Evolutionary conservation across 2,797 vertebrate genomes (phyloP).

Genomic region (Paratrypauchen microcephalus): DNA sequence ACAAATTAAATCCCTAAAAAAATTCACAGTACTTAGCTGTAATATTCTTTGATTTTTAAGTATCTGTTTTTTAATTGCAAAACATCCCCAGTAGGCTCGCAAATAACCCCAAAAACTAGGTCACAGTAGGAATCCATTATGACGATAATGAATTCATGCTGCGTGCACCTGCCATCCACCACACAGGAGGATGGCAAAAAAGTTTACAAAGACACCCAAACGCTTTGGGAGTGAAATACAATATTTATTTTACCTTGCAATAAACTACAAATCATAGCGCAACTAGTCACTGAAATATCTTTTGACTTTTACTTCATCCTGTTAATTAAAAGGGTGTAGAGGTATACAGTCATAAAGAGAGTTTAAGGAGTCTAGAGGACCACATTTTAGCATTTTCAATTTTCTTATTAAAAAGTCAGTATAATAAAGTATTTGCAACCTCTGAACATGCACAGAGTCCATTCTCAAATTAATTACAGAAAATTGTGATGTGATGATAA

Average conservation of each 20-base stretch:
- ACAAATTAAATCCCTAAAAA: not conserved
- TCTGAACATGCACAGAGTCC: not conserved
- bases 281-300: not conserved
- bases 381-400: too few relatives aligned
- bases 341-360: not conserved
- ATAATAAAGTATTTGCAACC: not conserved
- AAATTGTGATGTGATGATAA: too few relatives aligned
- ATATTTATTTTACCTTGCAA: slow-evolving; percentile 7
- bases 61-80: slow-evolving; percentile 9
- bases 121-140: slow-evolving; percentile 27
- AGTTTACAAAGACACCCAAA: slow-evolving; percentile 28
- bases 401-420: not conserved
- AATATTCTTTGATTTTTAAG: slow-evolving; percentile 13
- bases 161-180: slow-evolving; percentile 22
- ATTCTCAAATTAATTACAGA: too few relatives aligned
- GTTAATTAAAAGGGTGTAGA: not conserved
- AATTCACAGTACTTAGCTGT: not conserved
- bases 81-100: slow-evolving; percentile 1
- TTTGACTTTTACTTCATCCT: not conserved
- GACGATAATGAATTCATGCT: slow-evolving; percentile 21
- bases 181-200: slow-evolving; percentile 19
- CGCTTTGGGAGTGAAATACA: slow-evolving; percentile 1
- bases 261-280: not conserved
- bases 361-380: not conserved
- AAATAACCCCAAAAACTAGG: slow-evolving; percentile 23